Evolutionary conservation across 2,888 invertebrate species (phyloP), one percentile per base, ranked within the genome.

Genomic region (Therioaphis trifolii): DNA sequence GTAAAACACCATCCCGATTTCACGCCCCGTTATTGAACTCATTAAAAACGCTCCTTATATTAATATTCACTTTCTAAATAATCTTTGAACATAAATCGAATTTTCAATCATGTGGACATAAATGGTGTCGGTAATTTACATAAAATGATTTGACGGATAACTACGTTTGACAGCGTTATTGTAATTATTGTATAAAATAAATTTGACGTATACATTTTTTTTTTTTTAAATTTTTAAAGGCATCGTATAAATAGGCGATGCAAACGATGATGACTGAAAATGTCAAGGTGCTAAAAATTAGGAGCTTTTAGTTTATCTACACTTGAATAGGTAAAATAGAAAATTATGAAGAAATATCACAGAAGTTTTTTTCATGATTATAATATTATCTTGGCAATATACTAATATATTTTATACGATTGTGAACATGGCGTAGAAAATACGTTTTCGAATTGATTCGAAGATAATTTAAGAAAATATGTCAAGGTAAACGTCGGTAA

Each of bases 11-110:
- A 7, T n/a, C 35, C 4, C 35, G 35, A 35, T 5, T 35, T 35
- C 7, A 35, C 7, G 35, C 4, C 35, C 35, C 7, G 35, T 7
- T 3, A 7, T 35, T 35, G 7, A 7, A 7, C 21, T 35, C 55
- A 40, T 58, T 55, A 24, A 55, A 55, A 74, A 40, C 14, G 2
- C n/a, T 52, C 21, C 24, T 75, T 55, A 43, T 58, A 75, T 63
- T 46, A 63, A 63, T 40, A 21, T 69, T 21, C 63, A 29, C 21
- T 77, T 66, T 77, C 66, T 29, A 66, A 52, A 77, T n/a, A 18
- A 75, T 58, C 18, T 29, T 49, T 49, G 18, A 76, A 21, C 15
- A 5, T 40, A 40, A 58, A 75, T 18, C 4, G 58, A 74, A 75
- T 40, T n/a, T 0, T 27, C 55, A 58, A 58, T 40, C 15, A 14